phyloP scores from a whole-genome alignment of 2,888 invertebrate species.

The Lordiphosa fenestrarum region DNA sequence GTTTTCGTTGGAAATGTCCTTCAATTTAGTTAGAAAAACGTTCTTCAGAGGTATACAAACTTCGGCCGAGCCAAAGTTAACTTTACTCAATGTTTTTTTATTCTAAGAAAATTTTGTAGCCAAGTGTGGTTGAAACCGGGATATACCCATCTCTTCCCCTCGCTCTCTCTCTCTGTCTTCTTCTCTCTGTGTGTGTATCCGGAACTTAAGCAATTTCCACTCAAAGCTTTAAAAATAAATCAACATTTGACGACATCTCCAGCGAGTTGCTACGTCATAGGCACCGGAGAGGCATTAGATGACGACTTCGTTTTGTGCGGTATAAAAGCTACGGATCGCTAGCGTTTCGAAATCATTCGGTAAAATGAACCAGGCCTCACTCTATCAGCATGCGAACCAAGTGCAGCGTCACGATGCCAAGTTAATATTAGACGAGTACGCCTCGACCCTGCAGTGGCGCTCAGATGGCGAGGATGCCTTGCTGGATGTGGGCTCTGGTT shows the following conservation, averaged over 20 bases:
- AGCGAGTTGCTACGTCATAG: conserved; percentile 24
- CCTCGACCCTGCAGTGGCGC: conserved; percentile 83
- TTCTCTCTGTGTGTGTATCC: neutral
- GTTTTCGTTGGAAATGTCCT: too few relatives aligned
- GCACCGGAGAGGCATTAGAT: conserved; percentile 11
- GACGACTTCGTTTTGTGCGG: conserved; percentile 8
- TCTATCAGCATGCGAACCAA: conserved; percentile 86
- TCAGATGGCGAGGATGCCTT: conserved; percentile 81
- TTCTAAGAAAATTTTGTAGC: neutral
- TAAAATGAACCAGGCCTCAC: conserved; percentile 84
- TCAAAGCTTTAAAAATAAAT: conserved; percentile 58
- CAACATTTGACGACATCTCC: conserved; percentile 1
- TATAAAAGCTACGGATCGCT: conserved; percentile 49
- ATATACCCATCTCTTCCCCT: neutral
- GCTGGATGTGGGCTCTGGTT: conserved; percentile 88
- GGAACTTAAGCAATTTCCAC: conserved; percentile 20
- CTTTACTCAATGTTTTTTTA: too few relatives aligned
- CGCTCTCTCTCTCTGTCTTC: neutral
- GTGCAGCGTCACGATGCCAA: conserved; percentile 86
- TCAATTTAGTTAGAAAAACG: too few relatives aligned
- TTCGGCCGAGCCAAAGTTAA: too few relatives aligned
- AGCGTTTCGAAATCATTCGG: conserved; percentile 38
- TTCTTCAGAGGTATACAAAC: too few relatives aligned
- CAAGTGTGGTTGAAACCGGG: conserved; percentile 19
- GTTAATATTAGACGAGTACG: conserved; percentile 85